phyloP scores from a whole-genome alignment of 2,113 vertebrate species.

The Capra hircus region DNA sequence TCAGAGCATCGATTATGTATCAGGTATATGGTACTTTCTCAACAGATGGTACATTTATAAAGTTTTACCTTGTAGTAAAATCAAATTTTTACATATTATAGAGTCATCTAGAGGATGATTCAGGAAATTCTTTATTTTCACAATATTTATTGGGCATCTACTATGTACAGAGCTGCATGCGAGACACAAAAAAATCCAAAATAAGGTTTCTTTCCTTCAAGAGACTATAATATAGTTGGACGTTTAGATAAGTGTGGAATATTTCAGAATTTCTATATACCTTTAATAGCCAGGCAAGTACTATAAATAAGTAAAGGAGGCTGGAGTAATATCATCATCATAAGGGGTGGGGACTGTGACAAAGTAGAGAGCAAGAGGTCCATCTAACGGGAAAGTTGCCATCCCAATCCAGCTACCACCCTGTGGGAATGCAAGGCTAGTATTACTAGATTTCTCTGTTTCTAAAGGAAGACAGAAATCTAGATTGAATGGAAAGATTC shows the following conservation, averaged over 20 bases:
- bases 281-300: neutral
- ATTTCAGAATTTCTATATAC: neutral
- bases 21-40: neutral
- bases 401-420: neutral
- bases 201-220: conserved; percentile 23
- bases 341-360: neutral
- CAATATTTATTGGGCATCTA: conserved; percentile 9
- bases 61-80: neutral
- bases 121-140: conserved; percentile 17
- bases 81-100: neutral
- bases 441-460: conserved; percentile 16
- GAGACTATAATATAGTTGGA: neutral
- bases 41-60: conserved; percentile 8
- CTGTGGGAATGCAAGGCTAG: neutral
- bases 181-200: conserved; percentile 6
- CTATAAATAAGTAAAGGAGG: neutral
- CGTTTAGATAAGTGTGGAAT: neutral
- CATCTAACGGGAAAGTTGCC: neutral
- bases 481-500: neutral
- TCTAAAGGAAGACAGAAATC: conserved; percentile 26
- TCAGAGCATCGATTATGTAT: neutral
- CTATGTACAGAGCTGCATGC: neutral
- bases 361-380: neutral
- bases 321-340: neutral
- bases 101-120: neutral